phyloP scores from a whole-genome alignment of 2,113 vertebrate species.

The Tonatia bakeri region DNA sequence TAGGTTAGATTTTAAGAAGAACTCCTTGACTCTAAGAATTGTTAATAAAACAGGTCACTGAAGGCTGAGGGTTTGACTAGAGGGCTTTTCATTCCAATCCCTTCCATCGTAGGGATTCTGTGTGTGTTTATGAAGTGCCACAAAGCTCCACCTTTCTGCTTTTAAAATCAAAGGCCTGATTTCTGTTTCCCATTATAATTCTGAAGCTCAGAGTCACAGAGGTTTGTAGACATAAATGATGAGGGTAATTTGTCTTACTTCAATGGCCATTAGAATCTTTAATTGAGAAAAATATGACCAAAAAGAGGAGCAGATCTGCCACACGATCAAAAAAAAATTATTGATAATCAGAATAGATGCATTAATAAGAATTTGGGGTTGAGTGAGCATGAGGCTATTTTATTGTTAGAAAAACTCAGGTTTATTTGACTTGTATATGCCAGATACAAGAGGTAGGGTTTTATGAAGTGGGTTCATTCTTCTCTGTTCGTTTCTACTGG shows the following conservation, averaged over 20 bases:
- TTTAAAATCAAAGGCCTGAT: conserved; percentile 67
- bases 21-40: background rate
- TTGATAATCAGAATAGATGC: conserved; percentile 18
- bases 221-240: conserved; percentile 66
- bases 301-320: conserved; percentile 49
- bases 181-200: conserved; percentile 74
- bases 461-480: conserved; percentile 22
- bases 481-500: conserved; percentile 22
- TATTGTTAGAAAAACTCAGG: background rate
- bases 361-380: background rate
- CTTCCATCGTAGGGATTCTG: background rate
- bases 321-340: conserved; percentile 35
- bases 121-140: conserved; percentile 8
- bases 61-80: background rate
- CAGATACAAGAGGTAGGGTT: background rate
- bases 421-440: conserved; percentile 14
- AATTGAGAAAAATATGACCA: conserved; percentile 68
- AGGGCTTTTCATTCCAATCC: background rate
- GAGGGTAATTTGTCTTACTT: conserved; percentile 73
- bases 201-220: conserved; percentile 59
- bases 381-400: background rate
- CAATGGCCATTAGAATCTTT: conserved; percentile 69
- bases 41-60: background rate
- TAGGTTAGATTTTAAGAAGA: conserved; percentile 61
- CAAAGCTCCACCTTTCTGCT: conserved; percentile 53